Evolutionary conservation across 2,888 invertebrate species (phyloP).

Genomic region (Apamea epomidion): DNA sequence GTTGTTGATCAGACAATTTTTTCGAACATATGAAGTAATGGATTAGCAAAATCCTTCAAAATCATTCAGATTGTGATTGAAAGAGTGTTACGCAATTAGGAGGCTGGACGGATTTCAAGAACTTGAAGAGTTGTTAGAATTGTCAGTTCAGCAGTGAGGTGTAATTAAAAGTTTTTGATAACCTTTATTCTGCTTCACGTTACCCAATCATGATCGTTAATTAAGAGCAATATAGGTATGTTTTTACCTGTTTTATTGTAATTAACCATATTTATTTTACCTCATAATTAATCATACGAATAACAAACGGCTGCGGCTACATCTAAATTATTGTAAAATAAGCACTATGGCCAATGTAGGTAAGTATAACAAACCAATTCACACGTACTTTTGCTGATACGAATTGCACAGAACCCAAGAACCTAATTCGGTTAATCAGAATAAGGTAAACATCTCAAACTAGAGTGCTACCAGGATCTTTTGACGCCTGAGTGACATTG

Average conservation of each 20-base stretch:
- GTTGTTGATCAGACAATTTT: too few species aligned
- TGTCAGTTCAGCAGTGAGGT: background rate
- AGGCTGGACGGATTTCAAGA: background rate
- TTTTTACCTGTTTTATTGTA: background rate
- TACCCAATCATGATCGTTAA: background rate
- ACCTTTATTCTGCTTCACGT: slow-evolving; percentile 15
- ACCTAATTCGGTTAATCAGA: background rate
- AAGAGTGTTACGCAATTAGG: too few species aligned
- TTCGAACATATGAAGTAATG: too few species aligned
- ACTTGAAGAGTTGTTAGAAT: background rate
- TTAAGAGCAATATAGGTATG: background rate
- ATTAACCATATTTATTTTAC: slow-evolving; percentile 10
- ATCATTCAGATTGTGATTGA: too few species aligned
- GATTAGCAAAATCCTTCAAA: too few species aligned
- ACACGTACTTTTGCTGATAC: background rate
- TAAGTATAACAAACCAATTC: slow-evolving; percentile 32
- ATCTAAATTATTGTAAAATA: slow-evolving; percentile 33
- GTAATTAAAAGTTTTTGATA: background rate
- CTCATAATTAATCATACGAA: background rate
- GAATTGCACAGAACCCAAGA: too few species aligned
- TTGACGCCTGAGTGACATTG: background rate
- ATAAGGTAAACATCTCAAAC: background rate
- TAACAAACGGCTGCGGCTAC: slow-evolving; percentile 21
- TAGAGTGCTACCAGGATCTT: background rate
- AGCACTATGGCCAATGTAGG: slow-evolving; percentile 17